These are phyloP conservation scores for Lomographa bimaculata DNA, from an alignment of 2,888 invertebrate species.

Conservation along the genomic window DNA sequence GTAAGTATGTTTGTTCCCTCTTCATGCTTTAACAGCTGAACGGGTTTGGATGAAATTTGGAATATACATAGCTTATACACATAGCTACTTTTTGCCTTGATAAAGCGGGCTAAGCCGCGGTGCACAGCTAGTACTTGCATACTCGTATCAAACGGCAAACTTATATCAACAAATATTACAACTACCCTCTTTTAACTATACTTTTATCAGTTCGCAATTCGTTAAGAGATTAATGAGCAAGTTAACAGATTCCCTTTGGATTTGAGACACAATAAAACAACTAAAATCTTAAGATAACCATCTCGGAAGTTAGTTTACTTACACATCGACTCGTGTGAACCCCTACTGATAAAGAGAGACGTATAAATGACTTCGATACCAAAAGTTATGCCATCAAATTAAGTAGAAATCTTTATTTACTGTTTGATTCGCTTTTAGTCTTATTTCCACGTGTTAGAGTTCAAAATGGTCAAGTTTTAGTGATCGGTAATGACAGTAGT, in stretches of 20 bases:
- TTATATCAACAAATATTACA: too few species aligned
- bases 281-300: conserved; percentile 29
- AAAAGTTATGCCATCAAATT: conserved; percentile 78
- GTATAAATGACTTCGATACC: conserved; percentile 74
- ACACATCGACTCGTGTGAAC: conserved; percentile 57
- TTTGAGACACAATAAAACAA: conserved; percentile 28
- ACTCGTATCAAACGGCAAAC: too few species aligned
- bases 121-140: too few species aligned
- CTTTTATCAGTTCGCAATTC: conserved; percentile 39
- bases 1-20: too few species aligned
- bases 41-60: too few species aligned
- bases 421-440: neutral
- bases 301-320: conserved; percentile 50
- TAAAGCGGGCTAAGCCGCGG: too few species aligned
- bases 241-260: conserved; percentile 42
- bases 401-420: conserved; percentile 56
- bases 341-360: conserved; percentile 55
- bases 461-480: conserved; percentile 26
- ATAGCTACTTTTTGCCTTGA: too few species aligned
- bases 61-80: too few species aligned
- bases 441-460: conserved; percentile 37
- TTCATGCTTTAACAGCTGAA: too few species aligned
- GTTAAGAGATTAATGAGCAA: conserved; percentile 44
- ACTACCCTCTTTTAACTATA: conserved; percentile 27
- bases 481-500: conserved; percentile 22